These are phyloP conservation scores for Scaptomyza pallida DNA, from an alignment of 1,140 invertebrate species.

Conservation along the genomic window DNA sequence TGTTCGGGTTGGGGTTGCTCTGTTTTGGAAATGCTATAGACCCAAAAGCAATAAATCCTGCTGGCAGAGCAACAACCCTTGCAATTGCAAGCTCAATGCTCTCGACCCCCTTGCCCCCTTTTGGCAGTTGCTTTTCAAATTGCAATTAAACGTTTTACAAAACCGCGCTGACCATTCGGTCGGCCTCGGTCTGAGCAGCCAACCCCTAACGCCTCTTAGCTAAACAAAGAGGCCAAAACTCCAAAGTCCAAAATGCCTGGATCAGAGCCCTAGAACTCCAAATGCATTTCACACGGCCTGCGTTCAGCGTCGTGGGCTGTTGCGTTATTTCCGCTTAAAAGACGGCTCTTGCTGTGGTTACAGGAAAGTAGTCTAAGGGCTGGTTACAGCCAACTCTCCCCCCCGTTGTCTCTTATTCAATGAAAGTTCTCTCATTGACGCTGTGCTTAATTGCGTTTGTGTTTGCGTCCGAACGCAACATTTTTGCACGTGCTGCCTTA, in stretches of 20 bases:
- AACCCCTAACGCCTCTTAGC: constrained; percentile 62
- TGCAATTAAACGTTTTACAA: constrained; percentile 83
- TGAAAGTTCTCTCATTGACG: constrained; percentile 49
- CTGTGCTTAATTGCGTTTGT: constrained; percentile 80
- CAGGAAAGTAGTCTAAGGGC: background rate
- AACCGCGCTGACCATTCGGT: constrained; percentile 74
- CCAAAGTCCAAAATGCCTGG: constrained; percentile 6
- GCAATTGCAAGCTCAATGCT: constrained; percentile 31
- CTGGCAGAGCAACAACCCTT: constrained; percentile 60
- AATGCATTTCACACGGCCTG: constrained; percentile 61
- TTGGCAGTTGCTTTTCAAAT: constrained; percentile 73
- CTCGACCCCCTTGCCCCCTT: constrained; percentile 5
- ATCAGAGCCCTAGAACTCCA: constrained; percentile 37
- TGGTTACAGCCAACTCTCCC: constrained; percentile 10
- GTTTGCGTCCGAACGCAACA: constrained; percentile 69
- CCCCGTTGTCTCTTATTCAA: background rate
- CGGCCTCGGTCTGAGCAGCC: constrained; percentile 50
- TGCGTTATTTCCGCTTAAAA: constrained; percentile 75
- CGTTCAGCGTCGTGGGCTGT: constrained; percentile 51
- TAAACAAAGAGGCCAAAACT: constrained; percentile 50
- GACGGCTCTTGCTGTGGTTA: constrained; percentile 19
- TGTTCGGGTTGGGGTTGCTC: background rate
- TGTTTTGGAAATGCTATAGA: constrained; percentile 52
- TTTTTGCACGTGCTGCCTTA: constrained; percentile 74
- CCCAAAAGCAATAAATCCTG: constrained; percentile 79